A percentile compares a stretch with the other conserved stretches of the same genome.
phyloP scores from a whole-genome alignment of 1,140 invertebrate species.

The Sesamia nonagrioides region DNA sequence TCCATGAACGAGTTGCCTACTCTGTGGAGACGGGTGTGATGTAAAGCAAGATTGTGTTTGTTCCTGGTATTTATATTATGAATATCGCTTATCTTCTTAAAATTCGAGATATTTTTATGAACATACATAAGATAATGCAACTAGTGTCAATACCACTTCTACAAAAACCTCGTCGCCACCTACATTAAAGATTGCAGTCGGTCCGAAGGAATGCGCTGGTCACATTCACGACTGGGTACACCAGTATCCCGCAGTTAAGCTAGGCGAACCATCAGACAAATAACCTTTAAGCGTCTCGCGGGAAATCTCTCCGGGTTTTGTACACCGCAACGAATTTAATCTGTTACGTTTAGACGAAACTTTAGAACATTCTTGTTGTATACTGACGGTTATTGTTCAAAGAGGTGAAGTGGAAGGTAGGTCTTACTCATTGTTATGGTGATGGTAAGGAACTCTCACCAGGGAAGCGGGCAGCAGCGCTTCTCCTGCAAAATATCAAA shows the following conservation, averaged over 20 bases:
- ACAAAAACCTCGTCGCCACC: not conserved
- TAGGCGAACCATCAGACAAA: slow-evolving; percentile 37
- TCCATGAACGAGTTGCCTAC: too few species aligned
- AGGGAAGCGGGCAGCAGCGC: too few species aligned
- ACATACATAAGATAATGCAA: too few species aligned
- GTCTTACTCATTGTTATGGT: not conserved
- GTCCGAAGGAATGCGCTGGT: slow-evolving; percentile 8
- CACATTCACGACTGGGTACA: not conserved
- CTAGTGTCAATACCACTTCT: slow-evolving; percentile 6
- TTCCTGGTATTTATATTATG: too few species aligned
- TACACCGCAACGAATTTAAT: slow-evolving; percentile 46
- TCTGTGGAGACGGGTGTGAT: too few species aligned
- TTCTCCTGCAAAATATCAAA: too few species aligned
- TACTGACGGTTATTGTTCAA: not conserved
- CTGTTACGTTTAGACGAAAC: slow-evolving; percentile 38
- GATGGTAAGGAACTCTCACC: too few species aligned
- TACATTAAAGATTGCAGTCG: slow-evolving; percentile 5
- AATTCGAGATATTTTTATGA: too few species aligned
- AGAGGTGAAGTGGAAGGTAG: not conserved
- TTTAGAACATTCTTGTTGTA: slow-evolving; percentile 14
- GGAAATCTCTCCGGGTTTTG: slow-evolving; percentile 37
- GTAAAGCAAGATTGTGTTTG: too few species aligned
- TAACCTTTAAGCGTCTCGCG: slow-evolving; percentile 30
- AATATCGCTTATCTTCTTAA: too few species aligned
- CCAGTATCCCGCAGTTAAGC: slow-evolving; percentile 12